Base-by-base conservation (phyloP, 2,113 vertebrate genomes). In the Podilymbus podiceps region DNA sequence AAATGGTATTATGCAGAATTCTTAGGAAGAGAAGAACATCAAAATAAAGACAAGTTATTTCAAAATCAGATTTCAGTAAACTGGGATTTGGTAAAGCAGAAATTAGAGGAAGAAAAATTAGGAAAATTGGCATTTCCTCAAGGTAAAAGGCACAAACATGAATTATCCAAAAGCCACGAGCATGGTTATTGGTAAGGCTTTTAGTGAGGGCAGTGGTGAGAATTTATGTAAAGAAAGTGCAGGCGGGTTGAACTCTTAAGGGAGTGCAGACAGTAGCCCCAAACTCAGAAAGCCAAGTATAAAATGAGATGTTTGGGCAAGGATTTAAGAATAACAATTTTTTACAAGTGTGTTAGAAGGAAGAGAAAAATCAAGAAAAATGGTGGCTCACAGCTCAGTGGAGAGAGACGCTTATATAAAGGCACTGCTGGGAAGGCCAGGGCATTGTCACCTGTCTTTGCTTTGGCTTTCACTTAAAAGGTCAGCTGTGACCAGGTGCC, bases 241-340 rank as follows among this genome's bases (percentile, higher is more conserved):
- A 46, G 12, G 22, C n/a, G 2, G 19, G 30, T 28, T 47, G 44
- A 67, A 38, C 12, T 38, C 55, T 31, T 33, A 64, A 38, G 21
- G 24, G 6, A 66, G 7, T 0, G 0, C 30, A 62, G 63, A 24
- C 2, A 0, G 15, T 38, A 56, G 15, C 31, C 14, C 22, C 27
- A 83, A 56, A 13, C 49, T 46, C 19, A 40, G 58, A 90, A 80
- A 76, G 21, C 30, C 50, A 80, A 44, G 15, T 35, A 15, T 12
- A 30, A 56, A 56, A 68, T 12, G 4, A 79, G 27, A 11, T 69
- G 5, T 58, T 62, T 64, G 31, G 33, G 8, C 8, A 74, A 46
- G 7, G 46, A 53, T 62, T 76, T 60, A 60, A 56, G 15, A 90
- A 60, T 44, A 73, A 30, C 8, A 6, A 2, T 53, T 77, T 82